Conservation (phyloP, 2,797 vertebrate species). For the Sebastes cheni region DNA sequence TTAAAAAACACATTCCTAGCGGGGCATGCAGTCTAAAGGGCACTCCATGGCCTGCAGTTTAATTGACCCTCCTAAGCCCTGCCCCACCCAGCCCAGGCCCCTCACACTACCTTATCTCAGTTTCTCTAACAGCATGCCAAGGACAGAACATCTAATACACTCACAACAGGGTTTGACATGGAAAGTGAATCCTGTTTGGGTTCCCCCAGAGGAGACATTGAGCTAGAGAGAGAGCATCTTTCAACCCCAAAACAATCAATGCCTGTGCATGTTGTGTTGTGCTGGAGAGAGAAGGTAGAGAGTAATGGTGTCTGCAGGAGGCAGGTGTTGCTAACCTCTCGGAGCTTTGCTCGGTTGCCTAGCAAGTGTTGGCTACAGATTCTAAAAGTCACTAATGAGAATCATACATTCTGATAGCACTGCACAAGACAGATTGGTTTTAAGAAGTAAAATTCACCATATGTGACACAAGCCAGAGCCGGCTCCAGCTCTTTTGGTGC, state of each 20-base stretch:
- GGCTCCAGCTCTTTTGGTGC: too few relatives aligned
- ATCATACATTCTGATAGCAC: conserved; percentile 23
- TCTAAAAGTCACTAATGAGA: conserved; percentile 5
- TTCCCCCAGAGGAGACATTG: not conserved
- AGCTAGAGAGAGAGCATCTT: not conserved
- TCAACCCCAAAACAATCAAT: not conserved
- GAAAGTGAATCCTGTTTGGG: conserved; percentile 33
- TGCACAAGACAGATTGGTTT: conserved; percentile 21
- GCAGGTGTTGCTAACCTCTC: conserved; percentile 9
- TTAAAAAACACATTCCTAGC: conserved; percentile 72
- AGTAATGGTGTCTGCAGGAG: conserved; percentile 23
- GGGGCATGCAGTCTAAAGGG: conserved; percentile 67
- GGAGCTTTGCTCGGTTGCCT: conserved; percentile 40
- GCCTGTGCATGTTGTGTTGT: not conserved
- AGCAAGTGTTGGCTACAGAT: conserved; percentile 16
- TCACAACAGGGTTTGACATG: conserved; percentile 41
- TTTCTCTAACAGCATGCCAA: conserved; percentile 39
- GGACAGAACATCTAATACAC: conserved; percentile 30
- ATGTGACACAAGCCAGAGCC: not conserved
- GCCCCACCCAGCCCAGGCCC: conserved; percentile 17
- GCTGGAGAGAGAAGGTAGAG: not conserved
- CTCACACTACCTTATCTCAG: conserved; percentile 58
- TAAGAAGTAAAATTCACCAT: not conserved
- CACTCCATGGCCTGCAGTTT: conserved; percentile 44
- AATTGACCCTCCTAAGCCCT: conserved; percentile 33